Evolutionary conservation across 2,888 invertebrate genomes (phyloP), one percentile per base, ranked within the genome.

Genomic region (Ophioninae sp.): DNA sequence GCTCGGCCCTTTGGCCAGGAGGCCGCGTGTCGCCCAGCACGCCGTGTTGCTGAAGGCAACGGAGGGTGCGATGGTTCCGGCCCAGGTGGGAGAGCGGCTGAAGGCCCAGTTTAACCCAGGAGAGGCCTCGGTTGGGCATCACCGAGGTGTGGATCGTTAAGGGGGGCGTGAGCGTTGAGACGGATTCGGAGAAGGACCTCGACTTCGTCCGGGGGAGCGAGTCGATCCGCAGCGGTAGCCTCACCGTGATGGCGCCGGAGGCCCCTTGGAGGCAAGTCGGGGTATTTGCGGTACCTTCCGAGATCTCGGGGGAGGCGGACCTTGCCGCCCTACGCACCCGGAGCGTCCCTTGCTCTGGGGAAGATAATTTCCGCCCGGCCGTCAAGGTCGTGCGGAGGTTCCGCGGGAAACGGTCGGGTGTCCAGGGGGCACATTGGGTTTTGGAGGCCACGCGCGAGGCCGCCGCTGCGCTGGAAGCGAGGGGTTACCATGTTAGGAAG

Each of bases 171-270:
- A 5, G 5, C 39, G 39, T 39, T 6, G 39, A 39, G 7, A 39
- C 39, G 39, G 39, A 7, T 5, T 39, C 39, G 6, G 39, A 39
- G 39, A 23, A 67, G 17, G 75, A 67, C 6, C 59, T 76, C 22
- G 69, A 71, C 13, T 71, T 71, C 37, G 56, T 71, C 69, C 30
- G 58, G 30, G 20, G 0, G 69, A 71, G 58, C 17, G 30, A 58
- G 58, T 56, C 69, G 6, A 58, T 71, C 23, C 56, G 58, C 0
- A 13, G 22, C 10, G 69, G 69, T 23, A 56, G 69, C 0, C 69
- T 71, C 20, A 20, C 37, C 6, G 72, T 72, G 0, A 20, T 61
- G 20, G 61, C 39, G 41, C 72, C 77, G 2, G 61, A 63, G 69
- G 44, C n/a, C 0, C 69, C 68, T 0, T 10, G 69, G n/a, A 17